phyloP scores from a whole-genome alignment of 2,797 vertebrate species.

The Yasuhikotakia modesta region DNA sequence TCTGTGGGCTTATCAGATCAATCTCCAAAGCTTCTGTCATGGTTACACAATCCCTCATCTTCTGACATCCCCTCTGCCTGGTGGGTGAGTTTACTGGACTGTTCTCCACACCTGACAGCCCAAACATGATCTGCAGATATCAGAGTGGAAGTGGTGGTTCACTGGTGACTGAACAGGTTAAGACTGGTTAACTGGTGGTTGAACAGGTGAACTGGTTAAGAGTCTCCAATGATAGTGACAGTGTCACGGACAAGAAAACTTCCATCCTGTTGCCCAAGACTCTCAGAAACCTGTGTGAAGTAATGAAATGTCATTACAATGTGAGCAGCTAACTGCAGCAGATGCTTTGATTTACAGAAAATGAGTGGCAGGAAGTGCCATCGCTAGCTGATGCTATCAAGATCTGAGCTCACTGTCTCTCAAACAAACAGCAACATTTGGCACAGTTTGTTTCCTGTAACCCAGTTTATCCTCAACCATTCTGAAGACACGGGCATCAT shows the following conservation, averaged over 20 bases:
- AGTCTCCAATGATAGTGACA: slow-evolving; percentile 84
- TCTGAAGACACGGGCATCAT: slow-evolving; percentile 41
- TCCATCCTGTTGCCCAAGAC: slow-evolving; percentile 83
- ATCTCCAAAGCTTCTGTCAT: slow-evolving; percentile 78
- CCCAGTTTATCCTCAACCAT: slow-evolving; percentile 57
- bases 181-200: too few relatives aligned
- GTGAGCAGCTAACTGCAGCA: too few relatives aligned
- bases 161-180: slow-evolving; percentile 88
- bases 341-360: too few relatives aligned
- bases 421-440: slow-evolving; percentile 53
- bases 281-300: slow-evolving; percentile 81
- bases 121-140: slow-evolving; percentile 85
- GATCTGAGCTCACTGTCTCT: too few relatives aligned
- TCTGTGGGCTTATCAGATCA: slow-evolving; percentile 76
- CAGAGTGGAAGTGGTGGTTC: slow-evolving; percentile 87
- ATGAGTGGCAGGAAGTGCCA: too few relatives aligned
- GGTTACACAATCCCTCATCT: slow-evolving; percentile 75
- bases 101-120: slow-evolving; percentile 71
- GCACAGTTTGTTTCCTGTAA: slow-evolving; percentile 66
- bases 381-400: too few relatives aligned
- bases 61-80: slow-evolving; percentile 72
- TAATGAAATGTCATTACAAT: too few relatives aligned
- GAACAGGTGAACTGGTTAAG: too few relatives aligned
- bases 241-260: slow-evolving; percentile 93
- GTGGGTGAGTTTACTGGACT: slow-evolving; percentile 70